phyloP scores from a whole-genome alignment of 2,113 vertebrate species.

The Leptobrachium ailaonicum region DNA sequence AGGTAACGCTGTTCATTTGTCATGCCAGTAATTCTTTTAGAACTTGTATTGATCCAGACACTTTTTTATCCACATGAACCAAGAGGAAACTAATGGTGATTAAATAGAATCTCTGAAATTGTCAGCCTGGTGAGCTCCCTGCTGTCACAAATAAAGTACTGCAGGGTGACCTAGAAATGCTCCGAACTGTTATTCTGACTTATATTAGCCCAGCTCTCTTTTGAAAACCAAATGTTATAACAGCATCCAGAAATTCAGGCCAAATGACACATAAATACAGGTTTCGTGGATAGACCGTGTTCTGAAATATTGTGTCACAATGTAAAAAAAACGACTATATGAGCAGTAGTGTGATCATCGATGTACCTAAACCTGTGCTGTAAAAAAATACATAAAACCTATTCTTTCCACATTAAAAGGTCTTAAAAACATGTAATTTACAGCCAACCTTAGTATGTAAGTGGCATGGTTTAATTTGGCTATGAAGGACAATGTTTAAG shows the following conservation, averaged over 20 bases:
- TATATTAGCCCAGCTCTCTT: not conserved
- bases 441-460: too few species aligned
- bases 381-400: too few species aligned
- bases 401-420: too few species aligned
- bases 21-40: slow-evolving; percentile 48
- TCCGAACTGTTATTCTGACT: not conserved
- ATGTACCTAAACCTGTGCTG: too few species aligned
- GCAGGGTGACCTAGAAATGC: slow-evolving; percentile 17
- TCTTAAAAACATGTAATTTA: too few species aligned
- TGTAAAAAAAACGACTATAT: too few species aligned
- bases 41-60: slow-evolving; percentile 44
- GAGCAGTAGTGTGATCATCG: too few species aligned
- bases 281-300: too few species aligned
- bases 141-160: slow-evolving; percentile 35
- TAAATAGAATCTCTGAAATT: slow-evolving; percentile 42
- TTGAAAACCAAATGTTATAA: not conserved
- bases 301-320: too few species aligned
- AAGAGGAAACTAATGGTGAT: slow-evolving; percentile 33
- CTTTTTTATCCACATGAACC: slow-evolving; percentile 33
- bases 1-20: slow-evolving; percentile 45
- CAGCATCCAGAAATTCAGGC: slow-evolving; percentile 6
- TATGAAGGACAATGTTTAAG: too few species aligned
- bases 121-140: slow-evolving; percentile 16
- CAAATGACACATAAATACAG: too few species aligned
- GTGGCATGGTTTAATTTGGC: too few species aligned